Evolutionary conservation across 2,797 vertebrate species (phyloP).

Genomic region (Pygocentrus nattereri): DNA sequence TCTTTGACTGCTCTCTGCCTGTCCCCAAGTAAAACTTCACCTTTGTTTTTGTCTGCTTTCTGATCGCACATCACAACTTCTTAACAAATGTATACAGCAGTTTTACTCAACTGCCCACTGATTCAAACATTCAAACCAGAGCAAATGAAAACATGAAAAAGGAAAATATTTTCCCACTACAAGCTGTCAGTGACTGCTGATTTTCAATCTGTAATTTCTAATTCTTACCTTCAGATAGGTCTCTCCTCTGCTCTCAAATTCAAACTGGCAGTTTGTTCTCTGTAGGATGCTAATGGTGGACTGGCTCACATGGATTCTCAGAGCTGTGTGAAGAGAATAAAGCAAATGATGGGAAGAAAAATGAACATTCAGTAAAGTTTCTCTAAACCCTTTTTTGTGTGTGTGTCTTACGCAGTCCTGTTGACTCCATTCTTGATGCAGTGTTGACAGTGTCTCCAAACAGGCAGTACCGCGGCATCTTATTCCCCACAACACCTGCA

Average conservation of each 20-base stretch:
- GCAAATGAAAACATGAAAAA: not conserved
- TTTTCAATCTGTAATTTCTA: no score
- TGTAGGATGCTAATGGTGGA: constrained; percentile 91
- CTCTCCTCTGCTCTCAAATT: constrained; percentile 90
- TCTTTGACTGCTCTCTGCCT: no score
- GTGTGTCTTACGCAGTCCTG: constrained; percentile 89
- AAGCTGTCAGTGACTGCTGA: not conserved
- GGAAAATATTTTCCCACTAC: not conserved
- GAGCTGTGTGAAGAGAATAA: constrained; percentile 75
- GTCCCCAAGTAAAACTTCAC: no score
- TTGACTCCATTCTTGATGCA: constrained; percentile 95
- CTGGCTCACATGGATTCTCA: constrained; percentile 91
- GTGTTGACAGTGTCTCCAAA: constrained; percentile 97
- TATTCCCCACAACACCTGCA: constrained; percentile 94
- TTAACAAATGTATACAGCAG: not conserved
- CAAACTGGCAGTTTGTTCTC: constrained; percentile 91
- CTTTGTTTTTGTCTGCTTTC: no score
- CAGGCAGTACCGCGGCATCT: constrained; percentile 97
- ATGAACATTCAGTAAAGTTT: no score
- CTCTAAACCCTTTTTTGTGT: not conserved
- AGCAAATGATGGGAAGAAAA: not conserved
- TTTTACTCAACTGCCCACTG: not conserved
- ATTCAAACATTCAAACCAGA: not conserved
- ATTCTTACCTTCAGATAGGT: constrained; percentile 90
- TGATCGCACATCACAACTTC: no score